Conservation (phyloP, 2,888 invertebrate species). For the Pollenia labialis region DNA sequence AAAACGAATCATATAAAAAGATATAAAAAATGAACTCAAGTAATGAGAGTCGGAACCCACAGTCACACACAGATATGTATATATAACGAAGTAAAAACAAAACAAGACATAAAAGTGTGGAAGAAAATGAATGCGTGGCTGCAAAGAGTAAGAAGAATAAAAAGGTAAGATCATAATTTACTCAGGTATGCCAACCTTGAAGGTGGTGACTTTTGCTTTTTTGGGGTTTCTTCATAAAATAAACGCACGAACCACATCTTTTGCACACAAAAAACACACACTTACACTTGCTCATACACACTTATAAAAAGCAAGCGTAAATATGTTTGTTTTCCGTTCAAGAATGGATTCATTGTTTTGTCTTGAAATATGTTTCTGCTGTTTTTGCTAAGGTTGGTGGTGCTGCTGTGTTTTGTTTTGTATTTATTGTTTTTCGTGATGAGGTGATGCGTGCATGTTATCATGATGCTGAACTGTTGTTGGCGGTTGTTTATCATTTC, state of each 20-base stretch:
- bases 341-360: slow-evolving; percentile 44
- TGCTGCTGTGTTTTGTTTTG: background rate
- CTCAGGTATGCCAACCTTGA: slow-evolving; percentile 44
- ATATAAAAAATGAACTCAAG: slow-evolving; percentile 9
- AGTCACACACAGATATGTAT: background rate
- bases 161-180: slow-evolving; percentile 41
- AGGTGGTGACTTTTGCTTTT: slow-evolving; percentile 62
- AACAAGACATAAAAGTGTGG: slow-evolving; percentile 10
- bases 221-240: slow-evolving; percentile 12
- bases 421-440: background rate
- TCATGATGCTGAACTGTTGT: slow-evolving; percentile 43
- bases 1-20: too few relatives aligned
- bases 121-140: background rate
- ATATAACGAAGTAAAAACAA: slow-evolving; percentile 4
- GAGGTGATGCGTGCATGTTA: slow-evolving; percentile 44
- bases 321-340: slow-evolving; percentile 12
- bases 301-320: background rate
- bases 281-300: too few relatives aligned
- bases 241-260: background rate
- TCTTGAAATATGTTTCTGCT: slow-evolving; percentile 14
- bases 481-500: slow-evolving; percentile 54
- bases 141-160: slow-evolving; percentile 4
- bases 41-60: background rate
- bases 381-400: slow-evolving; percentile 3
- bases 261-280: background rate